phyloP scores from a whole-genome alignment of 2,888 invertebrate species.

The Pemphredon lugubris region DNA sequence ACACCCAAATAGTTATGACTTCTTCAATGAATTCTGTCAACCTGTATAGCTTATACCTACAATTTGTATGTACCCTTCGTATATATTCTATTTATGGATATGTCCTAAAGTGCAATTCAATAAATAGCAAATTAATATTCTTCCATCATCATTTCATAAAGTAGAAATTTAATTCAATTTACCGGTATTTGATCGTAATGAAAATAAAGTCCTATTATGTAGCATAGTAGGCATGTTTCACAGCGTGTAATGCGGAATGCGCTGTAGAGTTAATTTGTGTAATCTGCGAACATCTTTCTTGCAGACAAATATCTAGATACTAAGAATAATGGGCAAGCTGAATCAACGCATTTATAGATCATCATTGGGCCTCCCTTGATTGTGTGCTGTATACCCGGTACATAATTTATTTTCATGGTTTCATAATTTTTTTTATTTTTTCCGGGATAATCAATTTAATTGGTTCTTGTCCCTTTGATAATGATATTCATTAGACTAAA shows the following conservation, averaged over 20 bases:
- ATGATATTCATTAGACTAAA: background rate
- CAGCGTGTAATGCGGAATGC: conserved; percentile 46
- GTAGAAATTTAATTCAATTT: too few species aligned
- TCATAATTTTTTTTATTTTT: conserved; percentile 62
- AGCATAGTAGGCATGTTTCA: conserved; percentile 27
- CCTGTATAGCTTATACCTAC: too few species aligned
- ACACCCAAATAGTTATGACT: too few species aligned
- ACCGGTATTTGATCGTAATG: too few species aligned
- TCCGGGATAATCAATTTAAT: conserved; percentile 75
- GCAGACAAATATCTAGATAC: conserved; percentile 79
- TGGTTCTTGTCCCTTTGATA: background rate
- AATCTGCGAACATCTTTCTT: conserved; percentile 76
- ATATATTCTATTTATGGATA: too few species aligned
- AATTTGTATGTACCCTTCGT: too few species aligned
- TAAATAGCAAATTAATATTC: too few species aligned
- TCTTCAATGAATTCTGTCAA: too few species aligned
- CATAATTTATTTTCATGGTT: conserved; percentile 77
- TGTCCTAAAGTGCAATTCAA: too few species aligned
- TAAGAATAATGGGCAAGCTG: conserved; percentile 80
- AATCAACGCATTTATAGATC: conserved; percentile 80
- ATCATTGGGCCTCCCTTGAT: conserved; percentile 77
- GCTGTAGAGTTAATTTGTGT: conserved; percentile 57
- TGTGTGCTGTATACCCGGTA: conserved; percentile 79
- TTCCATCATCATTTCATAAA: too few species aligned
- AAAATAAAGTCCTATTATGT: too few species aligned